Base-by-base conservation (phyloP, 1,140 invertebrate genomes). In the Mylabris phalerata region DNA sequence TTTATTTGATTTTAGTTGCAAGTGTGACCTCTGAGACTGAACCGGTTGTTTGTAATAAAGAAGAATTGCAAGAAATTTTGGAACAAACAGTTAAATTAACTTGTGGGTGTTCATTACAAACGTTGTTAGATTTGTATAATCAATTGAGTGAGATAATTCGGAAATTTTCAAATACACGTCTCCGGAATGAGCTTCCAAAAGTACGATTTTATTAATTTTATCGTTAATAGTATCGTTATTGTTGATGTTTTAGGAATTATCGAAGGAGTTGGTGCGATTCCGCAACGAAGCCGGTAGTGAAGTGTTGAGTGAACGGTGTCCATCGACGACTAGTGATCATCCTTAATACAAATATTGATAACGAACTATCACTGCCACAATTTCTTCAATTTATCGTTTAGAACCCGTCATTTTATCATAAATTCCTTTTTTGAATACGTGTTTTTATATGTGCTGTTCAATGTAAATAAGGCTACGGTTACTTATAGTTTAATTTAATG, bases 111-210 rank as follows among this genome's bases (percentile, higher is more conserved):
- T 75, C 82, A 1, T 73, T 86, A 10, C 78, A 81, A 46, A 76
- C 82, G 26, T 65, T 87, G 0, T 73, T 84, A 32, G 83, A 87
- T 64, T 71, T 84, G 46, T 81, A 85, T 69, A 75, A 81, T 46
- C 80, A 85, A 66, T 67, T 87, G 0, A 78, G 78, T 26, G 67
- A 76, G 59, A 78, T 79, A 26, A 73, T 84, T n/a, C 76, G 73
- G 19, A 71, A 73, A 63, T 83, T 82, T 69, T 67, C 72, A 25
- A 68, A 73, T 43, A 77, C 66, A 42, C 73, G 75, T 50, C 78
- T 84, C 67, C 77, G 84, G 66, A 79, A 75, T 64, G 73, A 75
- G 67, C 75, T 87, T 70, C 83, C 84, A 64, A 77, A 80, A 70
- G 83, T 86, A 68, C 66, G 19, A 19, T 2, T 19, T 9, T 13